phyloP scores from a whole-genome alignment of 2,113 vertebrate genomes.

The Dromas ardeola region DNA sequence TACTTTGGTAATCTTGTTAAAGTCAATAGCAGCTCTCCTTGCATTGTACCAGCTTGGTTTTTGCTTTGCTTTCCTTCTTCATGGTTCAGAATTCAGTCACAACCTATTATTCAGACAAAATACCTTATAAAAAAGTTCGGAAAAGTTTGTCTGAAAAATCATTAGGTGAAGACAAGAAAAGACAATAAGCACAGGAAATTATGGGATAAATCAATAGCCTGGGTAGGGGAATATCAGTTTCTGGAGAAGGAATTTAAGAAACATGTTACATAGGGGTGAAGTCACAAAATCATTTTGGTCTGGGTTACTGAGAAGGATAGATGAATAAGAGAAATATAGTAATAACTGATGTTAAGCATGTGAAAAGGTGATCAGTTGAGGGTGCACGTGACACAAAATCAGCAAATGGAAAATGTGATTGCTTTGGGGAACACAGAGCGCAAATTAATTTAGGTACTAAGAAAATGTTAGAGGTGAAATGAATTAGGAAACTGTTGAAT shows the following conservation, averaged over 20 bases:
- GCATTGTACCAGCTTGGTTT: background rate
- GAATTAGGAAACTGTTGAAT: background rate
- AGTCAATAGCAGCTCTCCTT: background rate
- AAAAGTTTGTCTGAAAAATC: background rate
- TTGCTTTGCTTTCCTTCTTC: background rate
- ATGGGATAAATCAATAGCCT: background rate
- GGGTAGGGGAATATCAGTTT: background rate
- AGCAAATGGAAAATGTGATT: background rate
- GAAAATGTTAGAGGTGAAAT: background rate
- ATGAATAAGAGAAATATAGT: background rate
- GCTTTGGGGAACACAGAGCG: background rate
- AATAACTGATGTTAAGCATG: background rate
- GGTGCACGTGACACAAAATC: background rate
- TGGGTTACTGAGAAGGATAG: background rate
- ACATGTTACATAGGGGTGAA: background rate
- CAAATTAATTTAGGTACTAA: background rate
- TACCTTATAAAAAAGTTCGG: background rate
- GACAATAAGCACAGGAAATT: background rate
- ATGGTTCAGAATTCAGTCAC: background rate
- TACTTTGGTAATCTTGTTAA: background rate
- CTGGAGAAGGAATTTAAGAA: background rate
- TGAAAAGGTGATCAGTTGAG: background rate
- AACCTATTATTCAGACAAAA: background rate
- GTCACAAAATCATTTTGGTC: background rate
- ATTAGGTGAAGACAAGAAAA: background rate